These are phyloP conservation scores for Sylvia borin DNA, from an alignment of 2,797 vertebrate species.

Conservation along the genomic window DNA sequence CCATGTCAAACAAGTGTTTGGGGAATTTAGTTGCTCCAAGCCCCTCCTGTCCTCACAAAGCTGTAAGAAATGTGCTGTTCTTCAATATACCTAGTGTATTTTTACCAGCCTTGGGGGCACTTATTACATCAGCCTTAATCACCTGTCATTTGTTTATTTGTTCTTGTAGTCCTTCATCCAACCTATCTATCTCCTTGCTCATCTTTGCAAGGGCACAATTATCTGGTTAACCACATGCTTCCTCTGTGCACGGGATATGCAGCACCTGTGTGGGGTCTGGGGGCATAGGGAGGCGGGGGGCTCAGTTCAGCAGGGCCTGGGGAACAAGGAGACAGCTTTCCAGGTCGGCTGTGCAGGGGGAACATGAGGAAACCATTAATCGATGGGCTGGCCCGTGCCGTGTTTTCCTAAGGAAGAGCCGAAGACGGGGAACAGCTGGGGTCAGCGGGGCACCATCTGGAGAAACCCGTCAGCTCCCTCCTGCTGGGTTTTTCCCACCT, in stretches of 20 bases:
- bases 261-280: fast-evolving
- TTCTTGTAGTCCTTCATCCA: background rate
- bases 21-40: background rate
- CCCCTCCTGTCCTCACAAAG: background rate
- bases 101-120: background rate
- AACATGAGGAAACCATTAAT: slow-evolving; percentile 68
- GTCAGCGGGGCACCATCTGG: slow-evolving; percentile 58
- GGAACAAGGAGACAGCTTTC: background rate
- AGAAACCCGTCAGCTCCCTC: background rate
- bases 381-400: background rate
- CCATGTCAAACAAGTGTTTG: background rate
- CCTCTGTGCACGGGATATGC: fast-evolving
- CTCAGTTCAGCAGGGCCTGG: background rate
- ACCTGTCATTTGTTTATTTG: background rate
- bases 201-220: background rate
- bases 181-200: background rate
- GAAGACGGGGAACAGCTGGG: slow-evolving; percentile 23
- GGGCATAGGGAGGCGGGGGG: background rate
- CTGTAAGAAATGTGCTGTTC: background rate
- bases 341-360: fast-evolving
- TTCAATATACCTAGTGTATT: background rate
- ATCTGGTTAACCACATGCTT: background rate
- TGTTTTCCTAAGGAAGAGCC: slow-evolving; percentile 65
- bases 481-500: background rate
- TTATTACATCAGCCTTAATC: background rate